Percentiles rank a stretch among this genome's conserved stretches.
Conservation (phyloP, 2,113 vertebrate genomes). For the Paramormyrops kingsleyae region DNA sequence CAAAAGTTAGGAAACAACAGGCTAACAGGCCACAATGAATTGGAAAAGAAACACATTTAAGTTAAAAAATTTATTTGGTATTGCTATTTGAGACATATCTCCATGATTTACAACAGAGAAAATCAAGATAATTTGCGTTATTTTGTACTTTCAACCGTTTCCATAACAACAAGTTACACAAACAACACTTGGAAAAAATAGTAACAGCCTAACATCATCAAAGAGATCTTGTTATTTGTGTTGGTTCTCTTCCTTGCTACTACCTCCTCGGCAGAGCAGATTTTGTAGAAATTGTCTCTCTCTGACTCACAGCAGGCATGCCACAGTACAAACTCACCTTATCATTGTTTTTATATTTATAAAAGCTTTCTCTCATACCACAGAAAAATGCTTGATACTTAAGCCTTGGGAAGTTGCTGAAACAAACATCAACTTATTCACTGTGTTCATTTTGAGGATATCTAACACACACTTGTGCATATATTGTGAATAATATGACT, state of each 20-base stretch:
- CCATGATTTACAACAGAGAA: not conserved
- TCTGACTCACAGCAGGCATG: not conserved
- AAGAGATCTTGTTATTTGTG: not conserved
- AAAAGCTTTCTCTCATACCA: not conserved
- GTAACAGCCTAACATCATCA: not conserved
- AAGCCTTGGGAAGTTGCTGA: not conserved
- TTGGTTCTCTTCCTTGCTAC: not conserved
- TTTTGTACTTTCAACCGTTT: not conserved
- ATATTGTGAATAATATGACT: not conserved
- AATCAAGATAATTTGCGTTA: not conserved
- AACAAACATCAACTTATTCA: not conserved
- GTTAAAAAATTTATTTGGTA: not conserved
- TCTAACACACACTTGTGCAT: not conserved
- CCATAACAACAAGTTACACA: not conserved
- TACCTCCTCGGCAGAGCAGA: not conserved
- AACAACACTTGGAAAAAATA: not conserved
- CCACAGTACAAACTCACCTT: not conserved
- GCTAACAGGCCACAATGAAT: not conserved
- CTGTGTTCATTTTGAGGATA: not conserved
- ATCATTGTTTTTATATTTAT: not conserved
- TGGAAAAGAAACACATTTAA: not conserved
- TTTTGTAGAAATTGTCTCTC: not conserved
- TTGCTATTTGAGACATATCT: not conserved
- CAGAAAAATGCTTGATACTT: not conserved
- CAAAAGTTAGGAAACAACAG: not conserved